Evolutionary conservation across 1,140 invertebrate species (phyloP).

Genomic region (Bombus superbus): DNA sequence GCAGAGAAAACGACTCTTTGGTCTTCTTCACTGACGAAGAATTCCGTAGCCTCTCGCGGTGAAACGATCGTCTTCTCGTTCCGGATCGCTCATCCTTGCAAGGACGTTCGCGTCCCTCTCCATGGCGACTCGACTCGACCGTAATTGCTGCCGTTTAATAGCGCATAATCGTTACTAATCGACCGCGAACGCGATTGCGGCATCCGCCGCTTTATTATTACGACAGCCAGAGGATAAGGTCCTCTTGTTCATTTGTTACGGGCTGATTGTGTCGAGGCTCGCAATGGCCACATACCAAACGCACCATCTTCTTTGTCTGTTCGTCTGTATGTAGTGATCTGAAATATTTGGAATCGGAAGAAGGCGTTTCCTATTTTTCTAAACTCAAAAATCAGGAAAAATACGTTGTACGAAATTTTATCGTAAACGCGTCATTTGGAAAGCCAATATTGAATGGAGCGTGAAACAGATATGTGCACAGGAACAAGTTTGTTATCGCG

Average conservation of each 20-base stretch:
- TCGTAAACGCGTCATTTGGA: too few species aligned
- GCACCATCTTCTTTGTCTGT: background rate
- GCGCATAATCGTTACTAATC: slow-evolving; percentile 79
- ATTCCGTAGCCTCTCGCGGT: background rate
- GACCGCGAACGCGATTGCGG: slow-evolving; percentile 77
- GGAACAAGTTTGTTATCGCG: too few species aligned
- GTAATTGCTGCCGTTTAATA: slow-evolving; percentile 78
- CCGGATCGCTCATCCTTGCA: slow-evolving; percentile 76
- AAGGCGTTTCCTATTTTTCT: background rate
- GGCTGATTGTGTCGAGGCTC: slow-evolving; percentile 56
- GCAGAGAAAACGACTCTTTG: background rate
- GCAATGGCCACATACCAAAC: background rate
- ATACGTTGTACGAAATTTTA: too few species aligned
- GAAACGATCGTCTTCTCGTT: background rate
- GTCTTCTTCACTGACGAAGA: background rate
- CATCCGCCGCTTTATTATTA: slow-evolving; percentile 73
- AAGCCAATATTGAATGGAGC: too few species aligned
- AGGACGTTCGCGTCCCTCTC: slow-evolving; percentile 69
- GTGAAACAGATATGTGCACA: too few species aligned
- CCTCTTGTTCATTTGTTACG: slow-evolving; percentile 67
- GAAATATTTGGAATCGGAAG: background rate
- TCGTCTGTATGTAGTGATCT: background rate
- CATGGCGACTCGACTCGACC: slow-evolving; percentile 19
- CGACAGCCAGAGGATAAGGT: slow-evolving; percentile 66
- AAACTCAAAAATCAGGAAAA: background rate